Evolutionary conservation across 1,140 invertebrate species (phyloP), one percentile per base, ranked within the genome.

Genomic region (Drosophila lacertosa): DNA sequence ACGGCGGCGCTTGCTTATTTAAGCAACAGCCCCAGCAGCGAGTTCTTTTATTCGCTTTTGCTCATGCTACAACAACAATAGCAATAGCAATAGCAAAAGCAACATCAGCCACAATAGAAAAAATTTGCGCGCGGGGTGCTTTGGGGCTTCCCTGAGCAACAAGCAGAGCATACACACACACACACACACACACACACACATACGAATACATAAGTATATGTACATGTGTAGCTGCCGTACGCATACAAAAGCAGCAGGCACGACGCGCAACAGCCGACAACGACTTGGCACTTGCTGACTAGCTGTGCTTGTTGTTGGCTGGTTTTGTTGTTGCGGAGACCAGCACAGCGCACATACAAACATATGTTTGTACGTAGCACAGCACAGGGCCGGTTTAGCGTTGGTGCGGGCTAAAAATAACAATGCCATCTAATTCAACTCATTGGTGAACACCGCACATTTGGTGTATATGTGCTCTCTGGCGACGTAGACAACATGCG

Each of bases 231-330:
- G 26, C 26, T 29, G 26, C 6, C 9, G 7, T 29, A 48, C 57
- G 47, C 50, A 54, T 37, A 20, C 50, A 54, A 39, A 44, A 26
- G 26, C 76, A 47, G 22, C 20, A 32, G 22, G 10, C 37, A 57
- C 68, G 63, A 80, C 72, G 62, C 77, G 77, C 79, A 69, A 70
- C 60, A 70, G 68, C 48, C 69, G 63, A 77, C 79, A 57, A 73
- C 78, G 70, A 82, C 80, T 86, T 88, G 83, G 74, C 82, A 84
- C 82, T 84, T 89, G 66, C 68, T 80, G 73, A 88, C 80, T 84
- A 80, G 80, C 77, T 65, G 44, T 40, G 24, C n/a, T 48, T 22
- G 57, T 60, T 80, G 40, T 77, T 76, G 69, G 26, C 26, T 29
- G 26, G n/a, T n/a, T n/a, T 35, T 67, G 44, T 24, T 40, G 57